Evolutionary conservation across 2,888 invertebrate genomes (phyloP).

Genomic region (Chorisops tibialis): DNA sequence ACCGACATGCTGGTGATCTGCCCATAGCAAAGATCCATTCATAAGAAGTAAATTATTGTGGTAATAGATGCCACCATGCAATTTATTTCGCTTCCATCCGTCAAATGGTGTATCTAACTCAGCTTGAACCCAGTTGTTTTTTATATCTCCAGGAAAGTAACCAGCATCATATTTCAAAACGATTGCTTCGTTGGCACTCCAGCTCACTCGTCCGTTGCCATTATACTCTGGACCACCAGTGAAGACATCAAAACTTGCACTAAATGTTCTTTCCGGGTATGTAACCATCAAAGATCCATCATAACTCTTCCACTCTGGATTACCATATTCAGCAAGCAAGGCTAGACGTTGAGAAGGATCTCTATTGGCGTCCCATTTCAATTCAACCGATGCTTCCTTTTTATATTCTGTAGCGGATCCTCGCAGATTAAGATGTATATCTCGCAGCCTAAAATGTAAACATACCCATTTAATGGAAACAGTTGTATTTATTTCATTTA

Average conservation of each 20-base stretch:
- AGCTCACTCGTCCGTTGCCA: conserved; percentile 60
- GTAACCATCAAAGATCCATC: conserved; percentile 63
- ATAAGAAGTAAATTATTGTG: conserved; percentile 53
- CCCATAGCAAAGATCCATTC: conserved; percentile 60
- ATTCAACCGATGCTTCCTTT: conserved; percentile 66
- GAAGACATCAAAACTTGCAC: conserved; percentile 62
- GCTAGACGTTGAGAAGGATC: conserved; percentile 65
- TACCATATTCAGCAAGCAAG: conserved; percentile 60
- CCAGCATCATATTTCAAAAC: conserved; percentile 45
- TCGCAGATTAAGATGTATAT: conserved; percentile 67
- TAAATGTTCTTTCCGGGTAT: conserved; percentile 73
- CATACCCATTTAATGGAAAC: conserved; percentile 7
- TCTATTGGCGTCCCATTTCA: conserved; percentile 84
- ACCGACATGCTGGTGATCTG: conserved; percentile 58
- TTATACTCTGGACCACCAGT: conserved; percentile 46
- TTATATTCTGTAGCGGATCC: conserved; percentile 59
- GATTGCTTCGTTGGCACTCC: conserved; percentile 66
- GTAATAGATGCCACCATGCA: conserved; percentile 54
- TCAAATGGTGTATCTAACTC: conserved; percentile 58
- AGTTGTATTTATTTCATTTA: neutral
- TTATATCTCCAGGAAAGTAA: conserved; percentile 50
- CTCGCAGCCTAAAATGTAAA: conserved; percentile 61
- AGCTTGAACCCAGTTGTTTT: conserved; percentile 49
- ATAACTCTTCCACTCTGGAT: conserved; percentile 60
- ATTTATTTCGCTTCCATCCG: conserved; percentile 59